These are phyloP conservation scores for Mobula hypostoma DNA, from an alignment of 2,113 vertebrate species.

Conservation along the genomic window DNA sequence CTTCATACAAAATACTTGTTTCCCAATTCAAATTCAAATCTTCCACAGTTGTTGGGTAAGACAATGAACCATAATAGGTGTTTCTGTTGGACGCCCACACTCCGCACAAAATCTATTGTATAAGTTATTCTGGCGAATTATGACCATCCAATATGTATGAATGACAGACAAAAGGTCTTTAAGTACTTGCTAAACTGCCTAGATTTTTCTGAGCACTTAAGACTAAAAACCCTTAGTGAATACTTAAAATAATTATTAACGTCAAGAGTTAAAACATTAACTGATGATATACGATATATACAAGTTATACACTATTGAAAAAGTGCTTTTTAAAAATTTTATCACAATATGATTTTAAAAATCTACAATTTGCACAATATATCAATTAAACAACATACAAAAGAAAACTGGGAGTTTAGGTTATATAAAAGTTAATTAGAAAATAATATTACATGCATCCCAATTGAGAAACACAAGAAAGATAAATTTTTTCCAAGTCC, in stretches of 20 bases:
- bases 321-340: not conserved
- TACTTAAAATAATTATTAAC: not conserved
- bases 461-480: not conserved
- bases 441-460: not conserved
- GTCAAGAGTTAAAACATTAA: constrained; percentile 2
- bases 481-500: not conserved
- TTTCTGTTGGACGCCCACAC: not conserved
- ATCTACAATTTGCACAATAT: not conserved
- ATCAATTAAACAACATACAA: not conserved
- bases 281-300: not conserved
- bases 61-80: not conserved
- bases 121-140: not conserved
- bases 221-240: not conserved
- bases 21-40: not conserved
- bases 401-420: not conserved
- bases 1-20: too few species aligned
- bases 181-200: not conserved
- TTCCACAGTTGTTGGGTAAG: not conserved
- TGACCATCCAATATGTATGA: not conserved
- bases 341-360: not conserved
- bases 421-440: not conserved
- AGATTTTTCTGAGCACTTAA: not conserved
- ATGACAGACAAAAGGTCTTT: not conserved
- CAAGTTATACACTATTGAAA: not conserved
- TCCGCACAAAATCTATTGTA: not conserved